Conservation (phyloP, 2,888 invertebrate genomes). For the Mesoligia furuncula region DNA sequence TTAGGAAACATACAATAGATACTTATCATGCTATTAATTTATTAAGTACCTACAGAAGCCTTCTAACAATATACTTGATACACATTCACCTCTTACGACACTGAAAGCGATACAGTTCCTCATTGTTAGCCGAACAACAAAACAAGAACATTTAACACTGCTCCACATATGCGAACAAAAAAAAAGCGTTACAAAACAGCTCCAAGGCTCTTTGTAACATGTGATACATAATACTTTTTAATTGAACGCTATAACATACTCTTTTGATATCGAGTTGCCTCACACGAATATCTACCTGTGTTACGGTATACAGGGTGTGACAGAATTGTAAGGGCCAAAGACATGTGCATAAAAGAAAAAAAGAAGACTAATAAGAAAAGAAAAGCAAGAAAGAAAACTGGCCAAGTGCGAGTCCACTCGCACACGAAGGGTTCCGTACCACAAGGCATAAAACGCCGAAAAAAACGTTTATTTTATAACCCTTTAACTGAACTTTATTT, state of each 20-base stretch:
- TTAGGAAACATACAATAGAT: too few relatives aligned
- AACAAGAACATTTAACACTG: constrained; percentile 43
- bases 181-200: constrained; percentile 33
- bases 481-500: too few relatives aligned
- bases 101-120: constrained; percentile 9
- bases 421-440: too few relatives aligned
- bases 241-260: constrained; percentile 52
- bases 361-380: not conserved
- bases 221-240: constrained; percentile 57
- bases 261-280: constrained; percentile 53
- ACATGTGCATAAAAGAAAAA: not conserved
- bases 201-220: constrained; percentile 55
- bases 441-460: too few relatives aligned
- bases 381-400: too few relatives aligned
- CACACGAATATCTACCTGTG: constrained; percentile 41
- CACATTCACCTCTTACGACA: constrained; percentile 35
- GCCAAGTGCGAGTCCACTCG: too few relatives aligned
- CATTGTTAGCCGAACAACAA: constrained; percentile 34
- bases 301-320: constrained; percentile 30
- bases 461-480: too few relatives aligned
- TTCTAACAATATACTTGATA: constrained; percentile 9
- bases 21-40: not conserved
- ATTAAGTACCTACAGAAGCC: not conserved
- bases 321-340: not conserved
- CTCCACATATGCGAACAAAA: constrained; percentile 54